A percentile compares a stretch with the other conserved stretches of the same genome.
Conservation (phyloP, 2,888 invertebrate species). For the Bembecia ichneumoniformis region DNA sequence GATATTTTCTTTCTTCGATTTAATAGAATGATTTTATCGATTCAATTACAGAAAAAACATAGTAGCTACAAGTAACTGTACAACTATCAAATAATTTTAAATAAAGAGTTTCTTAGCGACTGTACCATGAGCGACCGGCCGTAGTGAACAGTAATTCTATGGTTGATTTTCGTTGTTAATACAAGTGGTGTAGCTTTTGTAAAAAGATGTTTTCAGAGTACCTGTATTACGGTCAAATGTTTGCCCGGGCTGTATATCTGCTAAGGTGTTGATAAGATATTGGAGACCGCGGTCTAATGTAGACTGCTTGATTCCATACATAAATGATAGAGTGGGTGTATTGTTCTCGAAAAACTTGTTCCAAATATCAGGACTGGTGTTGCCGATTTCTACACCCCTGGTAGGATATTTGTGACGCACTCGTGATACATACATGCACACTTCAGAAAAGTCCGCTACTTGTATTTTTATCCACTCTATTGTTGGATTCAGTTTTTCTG, state of each 20-base stretch:
- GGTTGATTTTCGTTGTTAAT: too few species aligned
- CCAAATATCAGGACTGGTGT: conserved; percentile 28
- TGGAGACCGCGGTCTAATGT: conserved; percentile 40
- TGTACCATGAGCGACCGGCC: too few species aligned
- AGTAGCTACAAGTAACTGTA: too few species aligned
- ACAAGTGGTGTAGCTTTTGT: too few species aligned
- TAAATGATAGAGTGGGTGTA: conserved; percentile 45
- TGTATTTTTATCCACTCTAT: conserved; percentile 79
- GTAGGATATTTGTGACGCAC: conserved; percentile 30
- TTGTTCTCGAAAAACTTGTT: conserved; percentile 32
- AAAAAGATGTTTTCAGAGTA: conserved; percentile 14
- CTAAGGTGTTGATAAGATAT: conserved; percentile 31
- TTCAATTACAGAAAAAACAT: too few species aligned
- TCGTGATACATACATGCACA: conserved; percentile 69
- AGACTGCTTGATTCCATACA: conserved; percentile 37
- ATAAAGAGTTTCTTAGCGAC: too few species aligned
- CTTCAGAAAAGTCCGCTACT: conserved; percentile 76
- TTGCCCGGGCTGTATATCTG: conserved; percentile 34
- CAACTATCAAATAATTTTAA: too few species aligned
- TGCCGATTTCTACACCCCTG: conserved; percentile 22
- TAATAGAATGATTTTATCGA: too few species aligned
- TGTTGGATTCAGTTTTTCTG: conserved; percentile 48
- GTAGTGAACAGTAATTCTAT: too few species aligned
- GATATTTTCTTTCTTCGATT: too few species aligned
- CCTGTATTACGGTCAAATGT: conserved; percentile 50